Percentiles rank a stretch among this genome's conserved stretches.
Evolutionary conservation across 2,888 invertebrate genomes (phyloP).

Genomic region (Aquatica leii): DNA sequence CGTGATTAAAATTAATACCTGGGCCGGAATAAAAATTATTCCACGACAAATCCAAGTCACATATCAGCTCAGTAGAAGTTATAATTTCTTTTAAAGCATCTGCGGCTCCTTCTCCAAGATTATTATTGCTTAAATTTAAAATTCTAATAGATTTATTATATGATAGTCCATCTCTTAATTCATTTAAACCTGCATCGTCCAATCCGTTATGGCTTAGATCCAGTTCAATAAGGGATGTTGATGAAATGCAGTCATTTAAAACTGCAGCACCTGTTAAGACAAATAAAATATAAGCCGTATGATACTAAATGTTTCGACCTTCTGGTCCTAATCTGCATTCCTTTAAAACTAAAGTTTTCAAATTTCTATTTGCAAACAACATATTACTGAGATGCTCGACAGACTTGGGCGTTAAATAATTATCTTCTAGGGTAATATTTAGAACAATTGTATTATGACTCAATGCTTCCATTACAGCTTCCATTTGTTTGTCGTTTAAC

Average conservation of each 20-base stretch:
- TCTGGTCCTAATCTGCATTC: conserved; percentile 60
- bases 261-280: conserved; percentile 55
- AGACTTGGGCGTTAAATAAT: conserved; percentile 56
- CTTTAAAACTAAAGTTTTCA: conserved; percentile 55
- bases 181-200: conserved; percentile 58
- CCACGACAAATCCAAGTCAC: conserved; percentile 64
- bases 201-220: conserved; percentile 61
- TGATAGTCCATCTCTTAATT: conserved; percentile 53
- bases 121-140: conserved; percentile 63
- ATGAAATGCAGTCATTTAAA: conserved; percentile 54
- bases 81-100: conserved; percentile 57
- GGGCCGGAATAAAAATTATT: conserved; percentile 61
- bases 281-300: too few relatives aligned
- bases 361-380: conserved; percentile 54
- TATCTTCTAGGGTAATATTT: conserved; percentile 58
- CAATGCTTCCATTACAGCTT: conserved; percentile 55
- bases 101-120: conserved; percentile 60
- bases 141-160: conserved; percentile 54
- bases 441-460: conserved; percentile 54
- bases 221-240: conserved; percentile 53
- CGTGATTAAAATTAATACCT: conserved; percentile 52
- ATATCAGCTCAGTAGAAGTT: conserved; percentile 58
- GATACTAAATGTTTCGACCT: conserved; percentile 44
- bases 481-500: conserved; percentile 52
- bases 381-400: conserved; percentile 56